Evolutionary conservation across 2,888 invertebrate species (phyloP), one percentile per base, ranked within the genome.

Genomic region (Protonemura montana): DNA sequence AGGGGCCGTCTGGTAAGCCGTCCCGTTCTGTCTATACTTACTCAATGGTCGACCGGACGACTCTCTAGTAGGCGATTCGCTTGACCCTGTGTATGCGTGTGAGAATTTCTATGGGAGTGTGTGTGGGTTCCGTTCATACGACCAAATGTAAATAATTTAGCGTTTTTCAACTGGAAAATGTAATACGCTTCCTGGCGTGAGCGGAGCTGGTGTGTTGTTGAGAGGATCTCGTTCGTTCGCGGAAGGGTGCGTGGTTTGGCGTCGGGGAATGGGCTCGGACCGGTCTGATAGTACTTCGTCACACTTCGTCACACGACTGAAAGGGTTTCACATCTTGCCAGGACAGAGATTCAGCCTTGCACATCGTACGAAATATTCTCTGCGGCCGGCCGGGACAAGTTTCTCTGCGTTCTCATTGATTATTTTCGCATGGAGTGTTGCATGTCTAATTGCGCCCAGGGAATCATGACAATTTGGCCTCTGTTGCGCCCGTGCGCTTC

Each of bases 1-100:
- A 83, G 87, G 16, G 88, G 88, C 26, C 86, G 88, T 77, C 87
- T 88, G 85, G 87, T 88, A 84, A 86, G 85, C 29, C 26, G 86
- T 30, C 84, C 29, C n/a, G n/a, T 16, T 42, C 26, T 81, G 10
- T 26, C 26, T 80, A 5, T 25, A 7, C n/a, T n/a, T n/a, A n/a
- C n/a, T n/a, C n/a, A n/a, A n/a, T 41, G 5, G 41, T 41, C 41
- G 6, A 13, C 41, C 59, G 59, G 1, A 21, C 59, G 59, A 16
- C 21, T 21, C 13, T 10, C 59, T 1, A 59, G n/a, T 35, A 59
- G 59, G 59, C 59, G 59, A 59, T 59, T 59, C 21, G 59, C 21
- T 59, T 59, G 16, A 21, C 27, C 26, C 26, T 78, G 26, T 1
- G 78, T 25, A 26, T 25, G 78, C n/a, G 28, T 28, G 28, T n/a